Conservation (phyloP, 2,888 invertebrate genomes). For the Candidula unifasciata region DNA sequence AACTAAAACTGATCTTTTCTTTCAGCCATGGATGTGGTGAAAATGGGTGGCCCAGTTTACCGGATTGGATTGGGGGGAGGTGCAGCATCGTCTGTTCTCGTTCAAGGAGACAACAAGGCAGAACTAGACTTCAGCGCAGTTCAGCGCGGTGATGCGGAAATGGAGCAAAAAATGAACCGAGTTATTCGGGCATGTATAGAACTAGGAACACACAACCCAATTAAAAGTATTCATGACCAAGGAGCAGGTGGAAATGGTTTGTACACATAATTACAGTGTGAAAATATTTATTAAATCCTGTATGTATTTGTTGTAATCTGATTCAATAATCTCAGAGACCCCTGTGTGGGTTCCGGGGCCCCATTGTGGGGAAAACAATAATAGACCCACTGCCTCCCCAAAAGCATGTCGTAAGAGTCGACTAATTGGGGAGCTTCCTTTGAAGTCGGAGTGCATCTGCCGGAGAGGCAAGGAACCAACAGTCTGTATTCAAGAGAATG, state of each 20-base stretch:
- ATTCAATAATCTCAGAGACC: too few relatives aligned
- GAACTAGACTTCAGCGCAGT: constrained; percentile 96
- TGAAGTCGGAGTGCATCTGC: too few relatives aligned
- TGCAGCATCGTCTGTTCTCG: constrained; percentile 96
- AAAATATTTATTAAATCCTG: too few relatives aligned
- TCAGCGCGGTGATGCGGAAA: constrained; percentile 96
- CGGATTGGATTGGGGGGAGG: constrained; percentile 99
- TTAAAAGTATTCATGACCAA: constrained; percentile 97
- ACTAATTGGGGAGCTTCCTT: too few relatives aligned
- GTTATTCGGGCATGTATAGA: constrained; percentile 95
- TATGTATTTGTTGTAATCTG: too few relatives aligned
- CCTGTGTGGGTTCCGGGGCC: too few relatives aligned
- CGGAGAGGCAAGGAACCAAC: too few relatives aligned
- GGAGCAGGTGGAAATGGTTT: constrained; percentile 93
- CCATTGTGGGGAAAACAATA: too few relatives aligned
- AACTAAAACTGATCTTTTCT: background rate
- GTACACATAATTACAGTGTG: constrained; percentile 15
- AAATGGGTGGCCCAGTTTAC: constrained; percentile 97
- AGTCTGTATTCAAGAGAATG: too few relatives aligned
- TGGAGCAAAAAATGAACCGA: constrained; percentile 97
- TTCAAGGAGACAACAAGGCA: constrained; percentile 91
- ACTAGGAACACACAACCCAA: constrained; percentile 87
- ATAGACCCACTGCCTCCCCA: too few relatives aligned
- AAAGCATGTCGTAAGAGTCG: too few relatives aligned
- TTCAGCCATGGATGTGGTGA: constrained; percentile 91